These are phyloP conservation scores for Thunnus thynnus DNA, from an alignment of 2,113 vertebrate genomes.

Conservation along the genomic window DNA sequence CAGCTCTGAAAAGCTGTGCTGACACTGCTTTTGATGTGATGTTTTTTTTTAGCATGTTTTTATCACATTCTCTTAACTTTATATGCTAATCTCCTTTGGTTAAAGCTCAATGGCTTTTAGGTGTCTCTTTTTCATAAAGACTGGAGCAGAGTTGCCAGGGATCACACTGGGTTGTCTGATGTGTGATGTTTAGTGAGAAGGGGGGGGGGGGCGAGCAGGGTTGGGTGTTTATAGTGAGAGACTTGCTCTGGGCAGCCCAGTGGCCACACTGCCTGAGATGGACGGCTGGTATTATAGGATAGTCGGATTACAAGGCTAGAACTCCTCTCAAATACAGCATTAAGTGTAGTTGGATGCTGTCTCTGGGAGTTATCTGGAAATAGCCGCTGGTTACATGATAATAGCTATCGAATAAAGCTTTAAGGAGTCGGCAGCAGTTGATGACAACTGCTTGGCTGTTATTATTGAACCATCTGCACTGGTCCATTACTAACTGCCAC, in stretches of 20 bases:
- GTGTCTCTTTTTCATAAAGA: constrained; percentile 20
- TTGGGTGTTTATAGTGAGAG: constrained; percentile 58
- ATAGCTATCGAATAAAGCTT: constrained; percentile 80
- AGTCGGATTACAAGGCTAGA: constrained; percentile 81
- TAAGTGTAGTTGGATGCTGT: constrained; percentile 76
- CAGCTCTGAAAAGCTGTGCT: constrained; percentile 35
- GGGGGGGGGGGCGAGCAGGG: background rate
- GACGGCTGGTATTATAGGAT: constrained; percentile 78
- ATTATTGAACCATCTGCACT: constrained; percentile 68
- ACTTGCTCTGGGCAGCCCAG: constrained; percentile 69
- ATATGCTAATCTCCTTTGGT: constrained; percentile 58
- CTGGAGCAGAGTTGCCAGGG: constrained; percentile 34
- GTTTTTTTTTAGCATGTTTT: constrained; percentile 42
- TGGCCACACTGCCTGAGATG: constrained; percentile 64
- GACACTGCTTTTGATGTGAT: constrained; percentile 39
- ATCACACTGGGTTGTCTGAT: constrained; percentile 54
- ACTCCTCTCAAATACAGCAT: constrained; percentile 75
- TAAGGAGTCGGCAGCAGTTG: constrained; percentile 57
- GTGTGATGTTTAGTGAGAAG: constrained; percentile 53
- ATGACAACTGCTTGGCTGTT: constrained; percentile 72
- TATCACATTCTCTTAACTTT: constrained; percentile 48
- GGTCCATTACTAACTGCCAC: constrained; percentile 65
- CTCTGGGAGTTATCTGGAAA: constrained; percentile 81
- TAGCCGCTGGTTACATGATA: constrained; percentile 75
- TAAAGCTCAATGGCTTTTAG: constrained; percentile 46